Conservation (phyloP, 2,113 vertebrate genomes). For the mouse (Mus musculus) region DNA sequence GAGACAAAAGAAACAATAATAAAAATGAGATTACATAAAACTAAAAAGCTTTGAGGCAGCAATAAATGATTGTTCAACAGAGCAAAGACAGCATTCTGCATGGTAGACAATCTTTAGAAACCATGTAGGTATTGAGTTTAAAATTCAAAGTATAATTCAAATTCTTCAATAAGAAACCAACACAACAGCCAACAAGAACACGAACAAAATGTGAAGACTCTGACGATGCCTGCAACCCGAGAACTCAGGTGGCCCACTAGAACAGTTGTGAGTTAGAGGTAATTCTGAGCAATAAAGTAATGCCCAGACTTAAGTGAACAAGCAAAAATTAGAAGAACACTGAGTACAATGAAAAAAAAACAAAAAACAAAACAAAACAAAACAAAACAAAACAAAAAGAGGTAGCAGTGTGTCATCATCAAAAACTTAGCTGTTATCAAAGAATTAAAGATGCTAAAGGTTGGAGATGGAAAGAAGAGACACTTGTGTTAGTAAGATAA, state of each 20-base stretch:
- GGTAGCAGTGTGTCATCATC: background rate
- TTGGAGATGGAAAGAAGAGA: background rate
- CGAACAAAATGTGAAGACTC: background rate
- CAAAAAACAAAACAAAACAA: too few relatives aligned
- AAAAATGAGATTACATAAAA: background rate
- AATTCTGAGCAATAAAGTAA: background rate
- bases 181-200: background rate
- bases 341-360: background rate
- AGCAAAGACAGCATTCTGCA: background rate
- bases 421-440: too few relatives aligned
- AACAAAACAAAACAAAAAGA: background rate
- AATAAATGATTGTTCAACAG: background rate
- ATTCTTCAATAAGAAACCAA: background rate
- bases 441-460: background rate
- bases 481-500: rapidly evolving
- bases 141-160: background rate
- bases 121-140: background rate
- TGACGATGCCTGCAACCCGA: background rate
- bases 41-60: background rate
- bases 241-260: background rate
- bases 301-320: background rate
- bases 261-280: background rate
- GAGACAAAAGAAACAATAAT: background rate
- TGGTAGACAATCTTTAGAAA: background rate
- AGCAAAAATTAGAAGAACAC: background rate